Evolutionary conservation across 2,113 vertebrate species (phyloP), one percentile per base, ranked within the genome.

Genomic region (Anoura caudifer): DNA sequence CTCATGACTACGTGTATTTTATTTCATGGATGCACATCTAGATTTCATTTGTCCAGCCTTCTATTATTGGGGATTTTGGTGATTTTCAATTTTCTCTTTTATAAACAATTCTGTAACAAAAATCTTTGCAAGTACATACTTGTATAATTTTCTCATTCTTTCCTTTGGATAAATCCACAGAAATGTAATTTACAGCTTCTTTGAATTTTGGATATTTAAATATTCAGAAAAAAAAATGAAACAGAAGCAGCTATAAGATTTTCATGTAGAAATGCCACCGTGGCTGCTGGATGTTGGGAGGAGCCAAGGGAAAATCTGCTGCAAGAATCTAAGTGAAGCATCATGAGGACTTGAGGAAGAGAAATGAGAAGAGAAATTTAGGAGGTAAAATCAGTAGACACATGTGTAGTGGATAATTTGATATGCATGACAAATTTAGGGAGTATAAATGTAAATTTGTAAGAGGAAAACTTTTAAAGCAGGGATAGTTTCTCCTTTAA

Each of bases 21-120:
- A 95, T 45, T 75, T 50, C 22, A 9, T 56, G 33, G 7, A 17
- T 36, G 11, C n/a, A 84, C 19, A 67, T n/a, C 43, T 67, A 89
- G 72, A 81, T 22, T 72, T 93, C 63, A 31, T 52, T 92, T 87
- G 85, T 19, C 13, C 14, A 41, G 82, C 50, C n/a, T 84, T 94
- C 19, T 76, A 20, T 73, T 97, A 67, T 47, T 61, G 28, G 67
- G 12, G 47, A 80, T 76, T 82, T 96, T 67, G 38, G 45, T 47
- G 61, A 72, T 90, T 93, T 93, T 95, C 65, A 72, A 24, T 94
- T 90, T 92, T 95, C 43, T 95, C 72, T 69, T 63, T 84, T 75
- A 65, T 54, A 87, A 95, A 82, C 1, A 92, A 80, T 94, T 79
- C 38, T 75, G 17, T 83, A 83, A 88, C 45, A 87, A 92, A 94